These are phyloP conservation scores for Nannoperca australis DNA, from an alignment of 2,797 vertebrate species.

Conservation along the genomic window DNA sequence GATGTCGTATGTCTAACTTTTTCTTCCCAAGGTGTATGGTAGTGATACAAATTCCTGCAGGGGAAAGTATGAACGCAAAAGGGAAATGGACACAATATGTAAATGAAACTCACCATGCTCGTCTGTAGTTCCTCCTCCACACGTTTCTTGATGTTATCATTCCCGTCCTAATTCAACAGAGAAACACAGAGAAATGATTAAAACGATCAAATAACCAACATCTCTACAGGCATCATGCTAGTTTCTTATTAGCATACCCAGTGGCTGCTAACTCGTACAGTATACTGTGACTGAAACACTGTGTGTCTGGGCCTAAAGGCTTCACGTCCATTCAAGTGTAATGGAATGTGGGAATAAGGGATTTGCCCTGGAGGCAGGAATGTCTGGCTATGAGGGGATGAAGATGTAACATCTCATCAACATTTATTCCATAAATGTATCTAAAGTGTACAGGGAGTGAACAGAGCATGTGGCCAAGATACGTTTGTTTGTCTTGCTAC, in stretches of 20 bases:
- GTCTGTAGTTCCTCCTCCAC: slow-evolving; percentile 90
- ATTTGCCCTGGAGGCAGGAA: slow-evolving; percentile 53
- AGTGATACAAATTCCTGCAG: background rate
- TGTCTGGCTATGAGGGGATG: background rate
- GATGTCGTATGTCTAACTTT: too few relatives aligned
- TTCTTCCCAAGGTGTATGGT: background rate
- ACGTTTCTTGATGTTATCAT: slow-evolving; percentile 80
- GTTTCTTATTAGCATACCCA: background rate
- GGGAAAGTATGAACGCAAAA: background rate
- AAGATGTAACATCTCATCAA: slow-evolving; percentile 19
- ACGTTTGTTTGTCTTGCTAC: slow-evolving; percentile 19
- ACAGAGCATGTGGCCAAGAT: slow-evolving; percentile 16
- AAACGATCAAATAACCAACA: background rate
- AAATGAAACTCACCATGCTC: slow-evolving; percentile 85
- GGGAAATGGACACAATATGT: slow-evolving; percentile 1
- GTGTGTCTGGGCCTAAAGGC: slow-evolving; percentile 2
- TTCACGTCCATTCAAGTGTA: slow-evolving; percentile 44
- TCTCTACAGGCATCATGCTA: background rate
- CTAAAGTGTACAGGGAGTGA: background rate
- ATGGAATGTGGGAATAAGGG: slow-evolving; percentile 60
- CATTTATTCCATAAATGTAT: background rate
- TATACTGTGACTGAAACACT: slow-evolving; percentile 7
- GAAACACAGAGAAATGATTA: slow-evolving; percentile 12
- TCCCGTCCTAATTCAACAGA: slow-evolving; percentile 70
- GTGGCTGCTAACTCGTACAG: background rate